Percentiles rank a stretch among this genome's conserved stretches.
Evolutionary conservation across 53 echinoderm and acorn worm genomes (phyloP).

Genomic region (Astropecten irregularis): DNA sequence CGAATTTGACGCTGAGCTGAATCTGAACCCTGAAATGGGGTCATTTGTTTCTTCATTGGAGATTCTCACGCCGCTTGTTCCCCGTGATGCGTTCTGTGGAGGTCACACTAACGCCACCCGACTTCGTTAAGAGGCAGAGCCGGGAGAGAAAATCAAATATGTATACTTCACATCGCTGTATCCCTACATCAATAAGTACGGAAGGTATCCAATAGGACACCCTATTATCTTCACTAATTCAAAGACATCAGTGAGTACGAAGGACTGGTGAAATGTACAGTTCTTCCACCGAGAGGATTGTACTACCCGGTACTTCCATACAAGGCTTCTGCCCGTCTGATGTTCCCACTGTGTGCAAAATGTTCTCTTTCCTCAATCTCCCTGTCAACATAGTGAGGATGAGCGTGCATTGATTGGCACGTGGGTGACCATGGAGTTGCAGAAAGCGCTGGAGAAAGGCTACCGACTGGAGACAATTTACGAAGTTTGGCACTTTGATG

Average conservation of each 20-base stretch:
- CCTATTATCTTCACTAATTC: conserved; percentile 47
- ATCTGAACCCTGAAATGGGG: neutral
- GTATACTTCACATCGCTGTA: conserved; percentile 62
- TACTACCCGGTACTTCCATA: conserved; percentile 56
- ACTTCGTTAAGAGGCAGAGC: conserved; percentile 24
- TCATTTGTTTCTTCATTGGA: neutral
- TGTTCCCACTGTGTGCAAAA: conserved; percentile 61
- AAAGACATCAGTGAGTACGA: conserved; percentile 34
- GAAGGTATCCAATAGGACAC: conserved; percentile 55
- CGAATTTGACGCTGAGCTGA: conserved; percentile 18
- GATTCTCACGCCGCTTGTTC: conserved; percentile 14
- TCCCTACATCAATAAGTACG: conserved; percentile 66
- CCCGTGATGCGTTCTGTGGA: no score
- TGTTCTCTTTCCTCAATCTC: conserved; percentile 1
- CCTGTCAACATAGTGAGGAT: conserved; percentile 29
- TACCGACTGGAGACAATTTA: conserved; percentile 51
- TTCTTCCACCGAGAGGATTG: conserved; percentile 33
- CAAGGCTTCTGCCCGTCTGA: conserved; percentile 44
- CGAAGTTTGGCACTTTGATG: conserved; percentile 64
- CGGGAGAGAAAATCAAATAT: conserved; percentile 59
- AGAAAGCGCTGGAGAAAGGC: conserved; percentile 54
- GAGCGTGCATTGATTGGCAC: conserved; percentile 50
- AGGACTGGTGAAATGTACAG: conserved; percentile 56
- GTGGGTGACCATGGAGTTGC: conserved; percentile 55
- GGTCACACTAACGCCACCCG: conserved; percentile 28